phyloP scores from a whole-genome alignment of 2,888 invertebrate species.

The Pyrgus malvae region DNA sequence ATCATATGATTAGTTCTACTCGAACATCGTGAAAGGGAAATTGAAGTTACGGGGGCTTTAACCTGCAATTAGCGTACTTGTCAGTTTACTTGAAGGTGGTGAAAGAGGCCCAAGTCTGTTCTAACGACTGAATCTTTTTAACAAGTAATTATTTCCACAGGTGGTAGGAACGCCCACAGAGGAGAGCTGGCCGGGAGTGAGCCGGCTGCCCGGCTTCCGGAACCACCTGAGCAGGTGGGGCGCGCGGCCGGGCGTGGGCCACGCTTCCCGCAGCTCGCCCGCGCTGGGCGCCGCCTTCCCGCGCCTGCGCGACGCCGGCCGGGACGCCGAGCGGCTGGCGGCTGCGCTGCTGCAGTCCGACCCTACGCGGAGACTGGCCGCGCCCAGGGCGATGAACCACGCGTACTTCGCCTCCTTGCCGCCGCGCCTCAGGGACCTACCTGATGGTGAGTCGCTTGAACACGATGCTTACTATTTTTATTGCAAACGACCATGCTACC shows the following conservation, averaged over 20 bases:
- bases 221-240: slow-evolving; percentile 83
- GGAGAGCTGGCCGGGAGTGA: slow-evolving; percentile 95
- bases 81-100: too few species aligned
- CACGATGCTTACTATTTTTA: too few species aligned
- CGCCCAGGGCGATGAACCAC: slow-evolving; percentile 93
- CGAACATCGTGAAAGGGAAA: too few species aligned
- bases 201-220: slow-evolving; percentile 92
- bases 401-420: slow-evolving; percentile 96
- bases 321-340: slow-evolving; percentile 94
- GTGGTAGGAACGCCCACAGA: slow-evolving; percentile 97
- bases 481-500: too few species aligned
- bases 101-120: too few species aligned
- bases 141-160: too few species aligned
- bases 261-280: slow-evolving; percentile 83
- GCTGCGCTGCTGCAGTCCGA: slow-evolving; percentile 92
- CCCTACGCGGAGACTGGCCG: slow-evolving; percentile 92
- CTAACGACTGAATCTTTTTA: too few species aligned
- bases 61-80: too few species aligned
- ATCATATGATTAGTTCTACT: too few species aligned
- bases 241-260: slow-evolving; percentile 35
- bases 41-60: too few species aligned
- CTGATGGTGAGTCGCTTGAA: slow-evolving; percentile 87
- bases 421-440: slow-evolving; percentile 93
- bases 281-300: slow-evolving; percentile 94
- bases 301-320: slow-evolving; percentile 92